These are phyloP conservation scores for Cyanistes caeruleus DNA, from an alignment of 2,113 vertebrate species.

Conservation along the genomic window DNA sequence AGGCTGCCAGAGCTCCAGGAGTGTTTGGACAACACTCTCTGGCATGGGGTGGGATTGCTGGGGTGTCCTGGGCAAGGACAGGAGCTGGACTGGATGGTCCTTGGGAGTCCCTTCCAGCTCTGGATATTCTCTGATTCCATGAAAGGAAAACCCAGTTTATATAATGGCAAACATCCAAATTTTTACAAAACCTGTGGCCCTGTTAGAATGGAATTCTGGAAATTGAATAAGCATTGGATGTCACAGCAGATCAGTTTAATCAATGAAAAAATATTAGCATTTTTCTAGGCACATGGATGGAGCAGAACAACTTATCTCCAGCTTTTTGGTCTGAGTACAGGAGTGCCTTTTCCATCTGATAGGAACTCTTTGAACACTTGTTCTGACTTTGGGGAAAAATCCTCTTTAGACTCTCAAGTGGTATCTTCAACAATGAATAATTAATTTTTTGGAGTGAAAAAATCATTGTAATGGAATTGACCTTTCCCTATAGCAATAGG, in stretches of 20 bases:
- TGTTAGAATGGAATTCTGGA: not conserved
- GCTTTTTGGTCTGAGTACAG: not conserved
- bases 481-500: constrained; percentile 38
- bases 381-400: not conserved
- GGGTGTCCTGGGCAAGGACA: not conserved
- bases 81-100: not conserved
- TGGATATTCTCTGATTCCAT: not conserved
- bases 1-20: not conserved
- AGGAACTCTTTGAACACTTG: not conserved
- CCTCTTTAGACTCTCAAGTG: not conserved
- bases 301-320: not conserved
- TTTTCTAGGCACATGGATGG: not conserved
- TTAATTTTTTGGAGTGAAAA: constrained; percentile 38
- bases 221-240: not conserved
- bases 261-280: not conserved
- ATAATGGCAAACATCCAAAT: not conserved
- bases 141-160: not conserved
- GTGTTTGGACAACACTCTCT: not conserved
- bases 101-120: not conserved
- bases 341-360: not conserved
- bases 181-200: not conserved
- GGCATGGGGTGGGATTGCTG: not conserved
- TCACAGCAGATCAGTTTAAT: not conserved
- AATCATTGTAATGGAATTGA: constrained; percentile 47
- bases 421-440: constrained; percentile 20